phyloP scores from a whole-genome alignment of 2,888 invertebrate genomes.

The Acanthosepion lycidas region DNA sequence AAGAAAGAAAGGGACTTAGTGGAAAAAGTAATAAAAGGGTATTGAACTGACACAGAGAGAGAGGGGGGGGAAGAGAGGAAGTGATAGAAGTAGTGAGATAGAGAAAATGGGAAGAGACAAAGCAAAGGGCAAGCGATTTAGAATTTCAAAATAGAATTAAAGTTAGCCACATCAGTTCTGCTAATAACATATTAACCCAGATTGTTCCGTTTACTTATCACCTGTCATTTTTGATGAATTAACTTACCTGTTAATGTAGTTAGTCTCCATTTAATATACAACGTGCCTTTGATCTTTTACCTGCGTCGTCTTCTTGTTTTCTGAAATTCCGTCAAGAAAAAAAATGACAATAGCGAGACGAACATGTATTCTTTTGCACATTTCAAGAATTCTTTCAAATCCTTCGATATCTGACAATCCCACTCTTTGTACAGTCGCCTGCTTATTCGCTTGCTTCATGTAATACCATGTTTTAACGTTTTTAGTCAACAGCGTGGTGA shows the following conservation, averaged over 20 bases:
- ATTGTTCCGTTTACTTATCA: neutral
- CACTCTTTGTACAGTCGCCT: too few relatives aligned
- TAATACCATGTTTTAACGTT: neutral
- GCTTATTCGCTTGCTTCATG: neutral
- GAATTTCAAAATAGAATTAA: neutral
- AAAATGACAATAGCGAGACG: neutral
- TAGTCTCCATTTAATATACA: constrained; percentile 6
- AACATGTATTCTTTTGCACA: neutral
- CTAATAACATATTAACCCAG: constrained; percentile 9
- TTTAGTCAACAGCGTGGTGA: neutral
- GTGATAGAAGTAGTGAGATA: too few relatives aligned
- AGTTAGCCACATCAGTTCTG: neutral
- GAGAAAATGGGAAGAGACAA: too few relatives aligned
- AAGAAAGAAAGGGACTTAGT: too few relatives aligned
- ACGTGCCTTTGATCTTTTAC: neutral
- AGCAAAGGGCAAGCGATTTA: too few relatives aligned
- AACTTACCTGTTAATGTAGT: constrained; percentile 13
- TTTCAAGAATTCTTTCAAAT: neutral
- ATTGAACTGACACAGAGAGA: too few relatives aligned
- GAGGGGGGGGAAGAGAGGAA: too few relatives aligned
- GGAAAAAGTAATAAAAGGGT: too few relatives aligned
- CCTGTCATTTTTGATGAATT: constrained; percentile 13
- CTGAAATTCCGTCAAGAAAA: neutral
- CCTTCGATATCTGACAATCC: neutral
- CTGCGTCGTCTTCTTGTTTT: neutral